A percentile compares a stretch with the other conserved stretches of the same genome.
phyloP scores from a whole-genome alignment of 2,888 invertebrate genomes.

The Drosophila crucigera region DNA sequence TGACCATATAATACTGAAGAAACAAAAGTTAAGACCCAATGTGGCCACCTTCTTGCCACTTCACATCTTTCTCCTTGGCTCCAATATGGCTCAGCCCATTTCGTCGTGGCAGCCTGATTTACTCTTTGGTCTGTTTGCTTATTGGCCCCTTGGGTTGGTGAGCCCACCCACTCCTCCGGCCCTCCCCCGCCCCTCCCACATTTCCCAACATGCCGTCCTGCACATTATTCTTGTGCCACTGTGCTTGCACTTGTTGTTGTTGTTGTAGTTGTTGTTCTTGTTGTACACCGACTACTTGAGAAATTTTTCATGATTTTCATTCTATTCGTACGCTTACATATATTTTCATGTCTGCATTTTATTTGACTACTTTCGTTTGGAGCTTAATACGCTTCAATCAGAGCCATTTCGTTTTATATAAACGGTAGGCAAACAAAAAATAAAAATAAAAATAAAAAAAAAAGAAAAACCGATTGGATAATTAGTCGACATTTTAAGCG shows the following conservation, averaged over 20 bases:
- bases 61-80: conserved; percentile 37
- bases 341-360: conserved; percentile 50
- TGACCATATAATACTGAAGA: neutral
- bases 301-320: conserved; percentile 65
- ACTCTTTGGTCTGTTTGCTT: conserved; percentile 46
- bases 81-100: conserved; percentile 15
- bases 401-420: conserved; percentile 28
- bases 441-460: neutral
- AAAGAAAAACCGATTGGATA: neutral
- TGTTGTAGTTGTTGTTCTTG: conserved; percentile 47
- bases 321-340: conserved; percentile 14
- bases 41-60: conserved; percentile 38
- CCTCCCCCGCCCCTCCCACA: neutral
- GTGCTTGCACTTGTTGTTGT: conserved; percentile 46
- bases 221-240: conserved; percentile 62
- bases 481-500: neutral
- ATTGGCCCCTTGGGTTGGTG: conserved; percentile 21
- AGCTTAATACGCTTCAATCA: conserved; percentile 51
- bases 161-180: neutral
- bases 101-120: conserved; percentile 26
- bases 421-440: neutral
- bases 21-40: conserved; percentile 3
- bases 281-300: conserved; percentile 59
- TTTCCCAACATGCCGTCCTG: conserved; percentile 45
- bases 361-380: conserved; percentile 65